Evolutionary conservation across 2,113 vertebrate genomes (phyloP), one percentile per base, ranked within the genome.

Genomic region (Crotalus horridus): DNA sequence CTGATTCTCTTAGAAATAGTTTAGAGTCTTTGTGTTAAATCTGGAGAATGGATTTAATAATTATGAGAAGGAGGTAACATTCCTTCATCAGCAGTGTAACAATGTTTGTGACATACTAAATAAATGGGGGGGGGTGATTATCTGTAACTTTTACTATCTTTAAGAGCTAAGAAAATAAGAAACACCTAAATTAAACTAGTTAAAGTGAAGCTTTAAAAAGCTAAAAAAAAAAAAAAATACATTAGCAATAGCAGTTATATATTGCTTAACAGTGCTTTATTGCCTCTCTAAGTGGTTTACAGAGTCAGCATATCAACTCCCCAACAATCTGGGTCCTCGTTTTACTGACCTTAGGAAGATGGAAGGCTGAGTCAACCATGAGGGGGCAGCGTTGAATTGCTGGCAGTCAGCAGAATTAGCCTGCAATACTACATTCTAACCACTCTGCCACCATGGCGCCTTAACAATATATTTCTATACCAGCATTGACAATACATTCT

Each of bases 51-150:
- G 23, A 74, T 59, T 43, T 90, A 24, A 51, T 86, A 88, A 85
- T 33, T 88, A 74, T 58, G 89, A 69, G 39, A 81, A 89, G 64
- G 24, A 90, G 55, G 6, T n/a, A 86, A 33, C 23, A 48, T 54
- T 64, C 61, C 21, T 86, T 90, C 59, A 69, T 61, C 54, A 89
- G 81, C 11, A 55, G n/a, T 33, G n/a, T 94, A 64, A 86, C 85
- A 86, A 64, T 69, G 33, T 48, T 92, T 39, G 56, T 55, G 51
- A 69, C 88, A 92, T 64, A 56, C 58, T 69, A 94, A 93, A 92
- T 21, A 94, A 89, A 51, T 93, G 48, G 61, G 74, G 61, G 39
- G 43, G 85, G 6, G 54, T 10, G 55, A 48, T 85, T 86, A 51
- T 26, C 61, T 33, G 12, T 23, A 86, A 85, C n/a, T 85, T 46